Conservation (phyloP, 1,140 invertebrate species). For the Globodera rostochiensis region DNA sequence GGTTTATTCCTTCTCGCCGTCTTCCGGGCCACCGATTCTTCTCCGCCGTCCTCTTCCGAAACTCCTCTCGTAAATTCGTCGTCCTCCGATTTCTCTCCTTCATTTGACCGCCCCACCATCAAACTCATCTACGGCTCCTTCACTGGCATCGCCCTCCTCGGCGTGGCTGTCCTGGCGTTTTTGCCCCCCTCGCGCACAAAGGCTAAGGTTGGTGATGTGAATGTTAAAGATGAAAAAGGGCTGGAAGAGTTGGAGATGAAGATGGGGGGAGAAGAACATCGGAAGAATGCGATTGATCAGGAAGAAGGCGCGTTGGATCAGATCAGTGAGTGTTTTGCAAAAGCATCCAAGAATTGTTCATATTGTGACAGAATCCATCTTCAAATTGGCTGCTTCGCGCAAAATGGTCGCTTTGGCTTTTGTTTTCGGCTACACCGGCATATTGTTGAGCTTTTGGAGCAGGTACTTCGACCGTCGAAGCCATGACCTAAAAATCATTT, state of each 20-base stretch:
- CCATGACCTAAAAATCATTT: conserved; percentile 25
- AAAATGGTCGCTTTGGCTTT: conserved; percentile 49
- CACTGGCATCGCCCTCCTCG: conserved; percentile 32
- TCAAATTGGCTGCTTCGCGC: conserved; percentile 22
- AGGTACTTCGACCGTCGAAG: not conserved
- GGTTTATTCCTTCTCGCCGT: conserved; percentile 20
- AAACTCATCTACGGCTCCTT: conserved; percentile 30
- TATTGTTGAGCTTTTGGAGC: conserved; percentile 50
- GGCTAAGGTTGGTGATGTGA: not conserved
- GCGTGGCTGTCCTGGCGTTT: conserved; percentile 23
- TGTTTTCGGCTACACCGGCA: conserved; percentile 54
- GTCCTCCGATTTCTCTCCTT: not conserved
- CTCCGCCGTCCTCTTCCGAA: not conserved
- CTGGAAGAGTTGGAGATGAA: not conserved
- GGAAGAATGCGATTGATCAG: not conserved
- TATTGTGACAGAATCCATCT: conserved; percentile 22
- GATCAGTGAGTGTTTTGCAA: conserved; percentile 1
- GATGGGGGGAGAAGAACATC: not conserved
- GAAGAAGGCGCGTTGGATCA: not conserved
- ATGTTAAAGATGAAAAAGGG: not conserved
- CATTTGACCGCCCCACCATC: conserved; percentile 16
- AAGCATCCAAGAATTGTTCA: not conserved
- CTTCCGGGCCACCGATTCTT: not conserved
- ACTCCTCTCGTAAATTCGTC: not conserved
- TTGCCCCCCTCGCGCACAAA: conserved; percentile 11